Conservation (phyloP, 2,113 vertebrate species). For the Neotoma lepida region DNA sequence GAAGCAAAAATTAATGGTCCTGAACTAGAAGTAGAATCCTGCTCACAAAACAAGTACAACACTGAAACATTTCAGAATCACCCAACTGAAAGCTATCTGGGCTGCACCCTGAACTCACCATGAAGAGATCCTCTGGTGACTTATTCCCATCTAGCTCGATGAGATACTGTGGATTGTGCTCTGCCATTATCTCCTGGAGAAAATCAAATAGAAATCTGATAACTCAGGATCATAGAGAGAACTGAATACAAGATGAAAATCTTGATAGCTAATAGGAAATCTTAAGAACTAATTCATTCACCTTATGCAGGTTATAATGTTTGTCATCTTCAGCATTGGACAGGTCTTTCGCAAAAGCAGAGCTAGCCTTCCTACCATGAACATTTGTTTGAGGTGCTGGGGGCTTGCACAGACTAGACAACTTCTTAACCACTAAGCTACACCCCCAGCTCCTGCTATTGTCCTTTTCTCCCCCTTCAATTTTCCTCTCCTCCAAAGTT, state of each 20-base stretch:
- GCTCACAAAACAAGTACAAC: constrained; percentile 51
- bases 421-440: neutral
- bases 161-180: constrained; percentile 87
- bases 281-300: neutral
- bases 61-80: neutral
- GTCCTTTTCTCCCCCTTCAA: neutral
- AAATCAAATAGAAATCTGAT: constrained; percentile 59
- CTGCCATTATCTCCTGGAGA: constrained; percentile 89
- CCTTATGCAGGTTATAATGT: neutral
- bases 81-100: neutral
- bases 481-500: neutral
- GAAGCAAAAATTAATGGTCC: neutral
- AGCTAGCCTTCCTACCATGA: neutral
- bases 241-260: neutral
- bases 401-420: neutral
- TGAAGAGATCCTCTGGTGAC: constrained; percentile 85
- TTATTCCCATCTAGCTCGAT: constrained; percentile 94
- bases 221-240: neutral
- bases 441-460: neutral
- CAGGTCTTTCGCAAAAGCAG: neutral
- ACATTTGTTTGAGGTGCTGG: neutral
- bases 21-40: constrained; percentile 21
- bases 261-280: neutral
- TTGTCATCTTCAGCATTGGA: neutral
- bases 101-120: constrained; percentile 81